phyloP scores from a whole-genome alignment of 1,140 invertebrate species.

The Bombus cullumanus region DNA sequence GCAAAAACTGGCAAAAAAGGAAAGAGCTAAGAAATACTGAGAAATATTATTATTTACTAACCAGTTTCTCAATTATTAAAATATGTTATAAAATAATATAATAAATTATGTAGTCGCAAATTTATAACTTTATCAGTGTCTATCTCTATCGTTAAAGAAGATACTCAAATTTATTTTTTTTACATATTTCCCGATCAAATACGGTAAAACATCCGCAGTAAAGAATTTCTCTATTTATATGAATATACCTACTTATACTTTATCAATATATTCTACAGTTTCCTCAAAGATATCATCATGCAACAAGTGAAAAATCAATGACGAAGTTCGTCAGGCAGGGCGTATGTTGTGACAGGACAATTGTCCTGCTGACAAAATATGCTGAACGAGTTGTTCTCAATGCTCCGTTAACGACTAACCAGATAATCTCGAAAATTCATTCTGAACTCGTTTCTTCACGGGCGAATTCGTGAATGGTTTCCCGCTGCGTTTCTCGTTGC shows the following conservation, averaged over 20 bases:
- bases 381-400: conserved; percentile 64
- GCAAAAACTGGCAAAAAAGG: no score
- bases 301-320: not conserved
- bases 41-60: no score
- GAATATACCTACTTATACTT: not conserved
- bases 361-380: conserved; percentile 67
- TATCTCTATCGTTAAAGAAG: no score
- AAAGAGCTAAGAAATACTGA: no score
- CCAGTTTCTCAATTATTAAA: no score
- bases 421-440: conserved; percentile 70
- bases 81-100: no score
- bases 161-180: no score
- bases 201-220: no score
- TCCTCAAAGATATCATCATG: not conserved
- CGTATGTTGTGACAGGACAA: conserved; percentile 59
- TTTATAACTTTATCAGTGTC: no score
- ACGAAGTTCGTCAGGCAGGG: not conserved
- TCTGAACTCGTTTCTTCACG: conserved; percentile 66
- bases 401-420: conserved; percentile 48
- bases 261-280: not conserved
- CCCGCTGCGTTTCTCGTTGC: conserved; percentile 66
- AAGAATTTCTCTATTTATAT: no score
- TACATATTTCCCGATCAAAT: no score
- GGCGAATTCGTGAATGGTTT: conserved; percentile 59
- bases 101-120: no score